Evolutionary conservation across 2,797 vertebrate genomes (phyloP), one percentile per base, ranked within the genome.

Genomic region (Avahi laniger): DNA sequence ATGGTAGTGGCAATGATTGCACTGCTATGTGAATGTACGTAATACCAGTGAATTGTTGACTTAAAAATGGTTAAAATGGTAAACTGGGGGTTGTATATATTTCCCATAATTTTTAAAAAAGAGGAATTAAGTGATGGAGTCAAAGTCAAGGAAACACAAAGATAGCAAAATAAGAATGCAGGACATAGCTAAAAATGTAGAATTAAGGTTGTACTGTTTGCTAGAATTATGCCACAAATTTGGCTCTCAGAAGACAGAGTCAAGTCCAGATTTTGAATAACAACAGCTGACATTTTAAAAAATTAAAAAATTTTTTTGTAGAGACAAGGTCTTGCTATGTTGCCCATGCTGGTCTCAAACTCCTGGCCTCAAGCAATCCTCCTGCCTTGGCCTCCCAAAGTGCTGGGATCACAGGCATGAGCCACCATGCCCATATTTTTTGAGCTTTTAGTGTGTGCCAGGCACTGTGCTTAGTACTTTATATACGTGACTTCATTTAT

Each of bases 201-300:
- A 65, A 5, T 28, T 28, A 52, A 52, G 30, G 18, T 76, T 28
- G 7, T 61, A 41, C 52, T 41, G 5, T 93, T 86, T 69, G 80
- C 26, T 89, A 46, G 33, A 65, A 22, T n/a, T 69, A 35, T 85
- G 26, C 63, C n/a, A 8, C 46, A 87, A 4, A 41, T 65, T 46
- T 87, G 50, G 30, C 70, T 89, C 48, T 70, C 52, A 46, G 35
- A 89, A 82, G 65, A 46, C 59, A 85, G 20, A 82, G 33, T 61
- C 80, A 80, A 30, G 33, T 86, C n/a, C 41, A 76, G n/a, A 75
- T 76, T 96, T 91, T 95, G 13, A 85, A 80, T 57, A 67, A 26
- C 78, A 57, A 89, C 18, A 69, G 13, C 41, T 72, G 28, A 61
- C n/a, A 20, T 24, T 84, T 94, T 61, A 30, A 26, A 59, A 59